Evolutionary conservation across 2,113 vertebrate species (phyloP), one percentile per base, ranked within the genome.

Genomic region (Atlantisia rogersi): DNA sequence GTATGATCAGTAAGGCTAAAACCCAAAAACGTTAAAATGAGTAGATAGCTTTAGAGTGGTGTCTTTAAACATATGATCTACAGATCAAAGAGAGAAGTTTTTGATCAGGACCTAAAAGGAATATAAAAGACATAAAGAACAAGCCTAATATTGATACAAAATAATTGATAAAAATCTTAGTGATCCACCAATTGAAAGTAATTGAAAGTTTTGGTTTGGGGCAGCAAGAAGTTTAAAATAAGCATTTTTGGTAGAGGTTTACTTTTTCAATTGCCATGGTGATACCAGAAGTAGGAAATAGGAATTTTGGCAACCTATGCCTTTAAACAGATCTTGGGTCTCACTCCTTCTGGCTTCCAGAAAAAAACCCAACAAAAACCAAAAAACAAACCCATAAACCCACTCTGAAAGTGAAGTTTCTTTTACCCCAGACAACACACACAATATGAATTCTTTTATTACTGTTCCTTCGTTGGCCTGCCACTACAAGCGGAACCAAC

Each of bases 191-290:
- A 11, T 0, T 62, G 13, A 79, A 93, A 79, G 44, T 42, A 62
- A 40, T 28, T 52, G 3, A 28, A 70, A 39, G 0, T 6, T 58
- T 70, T 81, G 3, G 11, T 32, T 69, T 56, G 8, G 6, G 5
- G 7, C 11, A 64, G n/a, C 1, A 68, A 80, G 58, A 80, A 1
- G 0, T 32, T 62, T 53, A 18, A 9, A 12, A 1, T 17, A 39
- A 37, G 5, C 2, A 69, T 84, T 69, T 74, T 9, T 40, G 12
- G 13, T 60, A 68, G 8, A 4, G 2, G 3, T 26, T 19, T 60
- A 46, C 10, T 50, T 50, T 80, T 80, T 73, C 25, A 80, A 5
- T 32, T 40, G 4, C 8, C 25, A 15, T 21, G 9, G 14, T 86
- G 24, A 50, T 55, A 77, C 5, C 3, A 64, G 28, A 48, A 73